Evolutionary conservation across 1,140 invertebrate genomes (phyloP).

Genomic region (Macrobrachium rosenbergii): DNA sequence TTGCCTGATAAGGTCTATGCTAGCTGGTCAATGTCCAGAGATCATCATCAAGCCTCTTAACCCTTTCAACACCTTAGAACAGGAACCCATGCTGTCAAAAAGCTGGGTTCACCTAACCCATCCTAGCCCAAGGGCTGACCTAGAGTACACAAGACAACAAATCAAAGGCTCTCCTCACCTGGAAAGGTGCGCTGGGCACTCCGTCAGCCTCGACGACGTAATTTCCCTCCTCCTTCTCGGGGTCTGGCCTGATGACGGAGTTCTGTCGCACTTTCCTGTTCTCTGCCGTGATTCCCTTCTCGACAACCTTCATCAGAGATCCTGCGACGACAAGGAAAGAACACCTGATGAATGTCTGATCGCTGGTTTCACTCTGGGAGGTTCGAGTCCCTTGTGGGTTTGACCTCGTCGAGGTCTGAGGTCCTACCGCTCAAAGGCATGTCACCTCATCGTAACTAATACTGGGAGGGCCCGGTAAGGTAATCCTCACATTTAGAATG

Average conservation of each 20-base stretch:
- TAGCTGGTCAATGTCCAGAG: too few species aligned
- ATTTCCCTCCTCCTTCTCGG: constrained; percentile 17
- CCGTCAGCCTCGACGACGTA: constrained; percentile 39
- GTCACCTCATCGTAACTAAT: too few species aligned
- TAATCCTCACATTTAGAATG: too few species aligned
- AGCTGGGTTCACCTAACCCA: too few species aligned
- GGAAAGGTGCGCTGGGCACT: constrained; percentile 34
- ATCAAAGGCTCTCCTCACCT: background rate
- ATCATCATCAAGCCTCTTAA: too few species aligned
- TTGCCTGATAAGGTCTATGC: too few species aligned
- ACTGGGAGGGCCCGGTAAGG: too few species aligned
- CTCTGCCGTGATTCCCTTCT: background rate
- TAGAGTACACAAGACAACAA: background rate
- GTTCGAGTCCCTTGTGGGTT: too few species aligned
- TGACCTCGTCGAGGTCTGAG: too few species aligned
- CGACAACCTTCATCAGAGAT: constrained; percentile 29
- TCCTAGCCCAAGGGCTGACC: background rate
- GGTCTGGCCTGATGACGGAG: constrained; percentile 21
- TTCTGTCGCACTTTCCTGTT: constrained; percentile 15
- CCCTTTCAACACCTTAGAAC: background rate
- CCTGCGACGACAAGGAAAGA: background rate
- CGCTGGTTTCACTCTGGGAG: background rate
- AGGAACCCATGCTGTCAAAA: too few species aligned
- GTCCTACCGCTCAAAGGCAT: too few species aligned
- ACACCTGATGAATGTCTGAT: background rate